Percentiles rank a stretch among this genome's conserved stretches.
These are phyloP conservation scores for Platerodrilus igneus DNA, from an alignment of 2,888 invertebrate genomes.

Conservation along the genomic window DNA sequence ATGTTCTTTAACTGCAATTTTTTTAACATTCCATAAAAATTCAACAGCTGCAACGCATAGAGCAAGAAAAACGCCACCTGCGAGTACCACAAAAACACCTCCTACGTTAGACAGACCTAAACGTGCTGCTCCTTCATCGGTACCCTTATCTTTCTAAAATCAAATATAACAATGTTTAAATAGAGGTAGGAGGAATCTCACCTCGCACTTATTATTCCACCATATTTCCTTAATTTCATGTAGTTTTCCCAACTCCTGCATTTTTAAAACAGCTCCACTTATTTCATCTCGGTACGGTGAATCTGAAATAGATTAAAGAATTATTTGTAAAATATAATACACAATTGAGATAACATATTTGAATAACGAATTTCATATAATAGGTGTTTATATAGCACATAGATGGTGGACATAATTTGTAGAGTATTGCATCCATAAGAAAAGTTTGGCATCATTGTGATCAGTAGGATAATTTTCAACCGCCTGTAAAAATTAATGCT, in stretches of 20 bases:
- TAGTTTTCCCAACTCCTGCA: slow-evolving; percentile 85
- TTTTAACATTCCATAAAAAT: slow-evolving; percentile 78
- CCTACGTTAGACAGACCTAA: slow-evolving; percentile 84
- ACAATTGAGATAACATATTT: too few relatives aligned
- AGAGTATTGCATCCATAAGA: too few relatives aligned
- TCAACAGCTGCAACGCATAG: slow-evolving; percentile 74
- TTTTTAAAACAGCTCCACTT: slow-evolving; percentile 80
- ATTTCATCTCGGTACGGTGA: slow-evolving; percentile 74
- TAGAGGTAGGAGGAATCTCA: slow-evolving; percentile 26
- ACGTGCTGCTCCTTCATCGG: slow-evolving; percentile 49
- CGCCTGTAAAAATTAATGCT: too few relatives aligned
- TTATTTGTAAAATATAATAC: too few relatives aligned
- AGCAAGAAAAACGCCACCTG: slow-evolving; percentile 66
- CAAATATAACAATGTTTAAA: slow-evolving; percentile 5
- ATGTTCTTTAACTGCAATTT: slow-evolving; percentile 72
- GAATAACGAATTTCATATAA: too few relatives aligned
- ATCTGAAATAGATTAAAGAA: slow-evolving; percentile 58
- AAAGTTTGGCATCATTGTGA: too few relatives aligned
- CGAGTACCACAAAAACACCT: slow-evolving; percentile 84
- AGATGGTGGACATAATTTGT: too few relatives aligned
- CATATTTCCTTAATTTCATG: slow-evolving; percentile 81
- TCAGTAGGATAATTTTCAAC: too few relatives aligned
- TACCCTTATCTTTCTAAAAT: slow-evolving; percentile 28
- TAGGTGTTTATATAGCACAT: too few relatives aligned
- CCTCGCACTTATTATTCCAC: slow-evolving; percentile 74